A percentile compares a stretch with the other conserved stretches of the same genome.
These are phyloP conservation scores for Centropristis striata DNA, from an alignment of 2,113 vertebrate species.

Conservation along the genomic window DNA sequence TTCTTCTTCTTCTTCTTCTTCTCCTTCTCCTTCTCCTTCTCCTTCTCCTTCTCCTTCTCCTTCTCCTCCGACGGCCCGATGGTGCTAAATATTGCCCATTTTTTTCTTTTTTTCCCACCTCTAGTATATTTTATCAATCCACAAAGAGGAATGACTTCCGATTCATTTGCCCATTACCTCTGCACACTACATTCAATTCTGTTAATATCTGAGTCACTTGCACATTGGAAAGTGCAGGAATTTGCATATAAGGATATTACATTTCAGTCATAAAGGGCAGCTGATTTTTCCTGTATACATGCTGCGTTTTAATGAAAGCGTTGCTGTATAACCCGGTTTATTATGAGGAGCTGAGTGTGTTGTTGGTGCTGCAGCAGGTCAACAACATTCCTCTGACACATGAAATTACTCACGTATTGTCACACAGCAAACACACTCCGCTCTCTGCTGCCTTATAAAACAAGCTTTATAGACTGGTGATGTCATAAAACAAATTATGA, in stretches of 20 bases:
- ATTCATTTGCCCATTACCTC: neutral
- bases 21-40: too few species aligned
- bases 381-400: conserved; percentile 58
- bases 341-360: neutral
- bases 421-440: neutral
- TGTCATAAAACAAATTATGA: neutral
- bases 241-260: neutral
- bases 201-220: neutral
- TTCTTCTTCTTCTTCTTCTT: too few species aligned
- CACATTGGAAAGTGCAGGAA: neutral
- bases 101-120: too few species aligned
- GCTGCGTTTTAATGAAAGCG: neutral
- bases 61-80: too few species aligned
- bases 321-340: neutral
- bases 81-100: too few species aligned
- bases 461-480: neutral
- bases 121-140: too few species aligned
- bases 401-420: conserved; percentile 42
- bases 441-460: neutral
- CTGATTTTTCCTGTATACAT: neutral
- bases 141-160: neutral
- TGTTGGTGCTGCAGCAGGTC: conserved; percentile 13
- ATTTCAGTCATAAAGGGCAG: neutral
- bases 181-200: neutral
- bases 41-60: too few species aligned